Evolutionary conservation across 2,113 vertebrate species (phyloP), one percentile per base, ranked within the genome.

Genomic region (Sander lucioperca): DNA sequence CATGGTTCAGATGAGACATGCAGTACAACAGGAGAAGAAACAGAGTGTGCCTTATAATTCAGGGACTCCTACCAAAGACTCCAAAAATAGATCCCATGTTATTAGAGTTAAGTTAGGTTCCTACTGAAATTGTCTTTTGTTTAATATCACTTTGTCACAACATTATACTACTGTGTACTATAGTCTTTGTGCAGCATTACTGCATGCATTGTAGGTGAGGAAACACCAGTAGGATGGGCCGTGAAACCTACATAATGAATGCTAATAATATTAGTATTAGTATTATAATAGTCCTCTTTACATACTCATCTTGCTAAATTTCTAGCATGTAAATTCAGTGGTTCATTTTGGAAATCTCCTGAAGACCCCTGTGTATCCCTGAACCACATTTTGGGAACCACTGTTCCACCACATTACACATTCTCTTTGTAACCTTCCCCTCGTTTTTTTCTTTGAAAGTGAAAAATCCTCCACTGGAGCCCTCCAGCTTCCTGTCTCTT

Each of bases 401-500:
- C 58, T 70, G 13, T 79, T 84, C 6, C 21, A 68, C 56, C 79
- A 78, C 77, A 89, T 88, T 80, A 64, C 27, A 57, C 6, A 88
- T 85, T 88, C 75, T 79, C 65, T 91, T 88, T 90, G 47, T 91
- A 85, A 89, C 74, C 39, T n/a, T 21, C 18, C 16, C 27, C 6
- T 39, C 27, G 4, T 2, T 18, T 27, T 27, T 74, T 62, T 64
- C 59, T 81, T 72, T 86, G 14, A 81, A 84, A 95, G 97, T 98
- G 89, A 96, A 94, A 80, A 90, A 96, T 79, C 94, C 95, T 2
- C 95, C 96, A 0, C 48, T 93, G 53, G 94, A 96, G 86, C 95
- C 93, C 8, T 97, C 97, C 1, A 88, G 47, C 1, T 94, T 95
- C 82, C 70, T 97, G 47, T 91, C 96, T 0, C 78, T 94, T 47